Percentiles rank a stretch among this genome's conserved stretches.
Conservation (phyloP, 2,888 invertebrate genomes). For the Drosophila testacea region DNA sequence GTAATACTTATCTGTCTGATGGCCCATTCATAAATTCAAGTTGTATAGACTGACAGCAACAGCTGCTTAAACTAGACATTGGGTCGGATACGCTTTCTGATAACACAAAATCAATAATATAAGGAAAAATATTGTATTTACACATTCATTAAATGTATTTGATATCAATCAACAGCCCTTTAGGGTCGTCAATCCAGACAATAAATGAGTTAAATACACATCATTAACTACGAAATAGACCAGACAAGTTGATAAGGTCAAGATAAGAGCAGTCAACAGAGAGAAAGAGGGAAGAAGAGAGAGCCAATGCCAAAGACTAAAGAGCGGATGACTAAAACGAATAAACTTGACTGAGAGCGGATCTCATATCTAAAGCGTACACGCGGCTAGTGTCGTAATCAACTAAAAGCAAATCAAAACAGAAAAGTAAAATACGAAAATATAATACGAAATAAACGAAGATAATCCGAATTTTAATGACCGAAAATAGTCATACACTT, state of each 20-base stretch:
- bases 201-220: constrained; percentile 19
- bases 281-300: background rate
- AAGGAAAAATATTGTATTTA: constrained; percentile 20
- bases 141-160: constrained; percentile 4
- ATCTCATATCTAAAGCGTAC: constrained; percentile 6
- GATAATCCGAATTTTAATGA: background rate
- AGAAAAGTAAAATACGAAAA: constrained; percentile 18
- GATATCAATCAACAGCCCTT: constrained; percentile 38
- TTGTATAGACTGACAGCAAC: constrained; percentile 17
- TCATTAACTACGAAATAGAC: constrained; percentile 14
- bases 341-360: constrained; percentile 27
- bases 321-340: constrained; percentile 36
- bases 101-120: constrained; percentile 22
- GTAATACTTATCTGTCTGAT: constrained; percentile 11
- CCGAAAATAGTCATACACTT: constrained; percentile 10
- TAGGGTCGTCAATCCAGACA: constrained; percentile 12
- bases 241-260: constrained; percentile 38
- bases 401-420: constrained; percentile 25
- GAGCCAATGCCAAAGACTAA: background rate
- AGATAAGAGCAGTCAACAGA: constrained; percentile 28
- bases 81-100: constrained; percentile 23
- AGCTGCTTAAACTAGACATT: constrained; percentile 28
- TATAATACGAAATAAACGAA: background rate
- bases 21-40: constrained; percentile 19
- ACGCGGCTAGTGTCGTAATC: constrained; percentile 35